phyloP scores from a whole-genome alignment of 2,888 invertebrate genomes.

The Drosophila eohydei region DNA sequence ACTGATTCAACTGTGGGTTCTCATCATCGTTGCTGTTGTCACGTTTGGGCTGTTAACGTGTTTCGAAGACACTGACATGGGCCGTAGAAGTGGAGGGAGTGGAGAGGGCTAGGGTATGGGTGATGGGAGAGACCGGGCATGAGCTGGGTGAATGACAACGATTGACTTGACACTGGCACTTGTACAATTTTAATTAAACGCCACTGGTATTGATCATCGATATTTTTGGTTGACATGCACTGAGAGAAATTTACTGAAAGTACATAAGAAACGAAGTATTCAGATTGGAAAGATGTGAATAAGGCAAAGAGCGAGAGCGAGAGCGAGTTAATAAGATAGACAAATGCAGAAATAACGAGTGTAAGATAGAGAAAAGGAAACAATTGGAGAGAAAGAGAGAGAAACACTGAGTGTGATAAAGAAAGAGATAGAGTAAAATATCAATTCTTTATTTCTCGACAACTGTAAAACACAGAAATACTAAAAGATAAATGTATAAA shows the following conservation, averaged over 20 bases:
- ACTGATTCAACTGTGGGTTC: slow-evolving; percentile 41
- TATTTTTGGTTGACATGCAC: slow-evolving; percentile 41
- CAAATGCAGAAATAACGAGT: too few species aligned
- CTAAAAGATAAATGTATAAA: background rate
- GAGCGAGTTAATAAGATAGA: too few species aligned
- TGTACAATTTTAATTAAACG: slow-evolving; percentile 83
- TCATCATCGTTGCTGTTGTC: slow-evolving; percentile 68
- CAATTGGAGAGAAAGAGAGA: background rate
- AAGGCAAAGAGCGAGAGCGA: background rate
- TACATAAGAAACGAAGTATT: background rate
- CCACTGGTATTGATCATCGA: slow-evolving; percentile 74
- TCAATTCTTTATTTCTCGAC: too few species aligned
- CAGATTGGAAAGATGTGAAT: background rate
- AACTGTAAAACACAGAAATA: background rate
- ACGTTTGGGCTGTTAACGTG: slow-evolving; percentile 84
- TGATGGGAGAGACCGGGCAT: slow-evolving; percentile 3
- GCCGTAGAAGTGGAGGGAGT: background rate
- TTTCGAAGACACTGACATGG: slow-evolving; percentile 51
- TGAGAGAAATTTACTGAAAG: slow-evolving; percentile 25
- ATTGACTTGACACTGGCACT: slow-evolving; percentile 75
- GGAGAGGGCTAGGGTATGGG: background rate
- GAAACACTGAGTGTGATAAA: background rate
- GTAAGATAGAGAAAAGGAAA: background rate
- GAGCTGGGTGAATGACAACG: slow-evolving; percentile 53
- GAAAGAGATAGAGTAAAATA: background rate